Percentiles rank a stretch among this genome's conserved stretches.
phyloP scores from a whole-genome alignment of 2,888 invertebrate species.

The Leptura quadrifasciata region DNA sequence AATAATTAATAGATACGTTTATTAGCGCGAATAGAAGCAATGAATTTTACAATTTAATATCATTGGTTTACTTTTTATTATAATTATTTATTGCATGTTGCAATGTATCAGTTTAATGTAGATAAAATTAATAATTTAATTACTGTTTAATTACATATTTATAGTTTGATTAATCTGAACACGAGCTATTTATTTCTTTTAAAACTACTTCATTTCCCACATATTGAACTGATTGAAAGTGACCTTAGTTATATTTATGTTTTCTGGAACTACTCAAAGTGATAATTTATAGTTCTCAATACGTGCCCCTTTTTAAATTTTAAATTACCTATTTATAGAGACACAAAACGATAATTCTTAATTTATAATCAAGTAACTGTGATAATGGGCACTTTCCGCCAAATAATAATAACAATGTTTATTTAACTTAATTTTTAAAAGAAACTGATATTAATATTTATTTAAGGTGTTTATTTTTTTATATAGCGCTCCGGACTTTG shows the following conservation, averaged over 20 bases:
- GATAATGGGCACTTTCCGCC: conserved; percentile 8
- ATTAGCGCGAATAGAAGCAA: no score
- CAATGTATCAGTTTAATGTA: not conserved
- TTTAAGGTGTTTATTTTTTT: conserved; percentile 21
- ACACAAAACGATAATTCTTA: conserved; percentile 36
- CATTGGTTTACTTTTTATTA: not conserved
- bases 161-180: not conserved
- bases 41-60: no score
- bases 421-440: conserved; percentile 23
- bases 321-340: conserved; percentile 27
- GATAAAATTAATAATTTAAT: not conserved
- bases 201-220: not conserved
- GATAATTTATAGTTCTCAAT: not conserved
- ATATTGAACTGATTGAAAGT: not conserved
- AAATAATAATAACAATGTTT: conserved; percentile 5
- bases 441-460: not conserved
- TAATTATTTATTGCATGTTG: not conserved
- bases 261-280: conserved; percentile 35
- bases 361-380: conserved; percentile 14
- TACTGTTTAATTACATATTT: not conserved
- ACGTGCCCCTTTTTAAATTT: conserved; percentile 35
- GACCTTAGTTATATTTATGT: conserved; percentile 21
- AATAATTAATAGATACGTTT: no score
- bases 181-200: not conserved
- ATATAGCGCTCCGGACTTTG: not conserved